phyloP scores from a whole-genome alignment of 2,113 vertebrate species.

The Nesogale talazaci region DNA sequence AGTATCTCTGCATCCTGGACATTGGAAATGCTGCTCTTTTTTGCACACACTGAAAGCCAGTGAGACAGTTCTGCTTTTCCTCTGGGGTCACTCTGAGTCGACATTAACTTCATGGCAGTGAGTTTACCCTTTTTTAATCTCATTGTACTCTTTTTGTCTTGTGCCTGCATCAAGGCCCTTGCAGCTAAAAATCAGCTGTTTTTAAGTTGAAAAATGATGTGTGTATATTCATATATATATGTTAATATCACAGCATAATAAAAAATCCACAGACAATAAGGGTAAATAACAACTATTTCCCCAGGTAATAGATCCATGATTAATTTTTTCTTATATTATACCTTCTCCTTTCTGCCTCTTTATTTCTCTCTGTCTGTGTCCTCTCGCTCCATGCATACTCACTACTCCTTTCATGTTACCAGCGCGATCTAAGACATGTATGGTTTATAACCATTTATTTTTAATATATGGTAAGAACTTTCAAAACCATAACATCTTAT shows the following conservation, averaged over 20 bases:
- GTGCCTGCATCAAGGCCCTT: neutral
- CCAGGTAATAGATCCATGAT: neutral
- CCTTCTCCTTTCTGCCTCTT: no score
- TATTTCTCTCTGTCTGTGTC: neutral
- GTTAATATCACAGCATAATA: neutral
- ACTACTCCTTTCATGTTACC: neutral
- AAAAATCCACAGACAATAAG: neutral
- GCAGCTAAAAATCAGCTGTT: neutral
- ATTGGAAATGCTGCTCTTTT: neutral
- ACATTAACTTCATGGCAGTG: no score
- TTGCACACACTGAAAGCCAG: neutral
- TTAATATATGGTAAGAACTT: neutral
- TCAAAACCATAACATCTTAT: neutral
- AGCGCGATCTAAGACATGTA: neutral
- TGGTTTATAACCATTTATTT: neutral
- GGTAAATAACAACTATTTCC: neutral
- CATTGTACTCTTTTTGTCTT: neutral
- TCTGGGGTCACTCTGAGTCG: no score
- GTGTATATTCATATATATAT: no score
- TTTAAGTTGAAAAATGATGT: neutral
- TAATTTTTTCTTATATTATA: neutral
- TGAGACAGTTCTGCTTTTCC: neutral
- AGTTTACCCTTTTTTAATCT: no score
- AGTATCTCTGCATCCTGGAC: neutral
- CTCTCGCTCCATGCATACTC: no score